Evolutionary conservation across 2,888 invertebrate species (phyloP).

Genomic region (Dione juno): DNA sequence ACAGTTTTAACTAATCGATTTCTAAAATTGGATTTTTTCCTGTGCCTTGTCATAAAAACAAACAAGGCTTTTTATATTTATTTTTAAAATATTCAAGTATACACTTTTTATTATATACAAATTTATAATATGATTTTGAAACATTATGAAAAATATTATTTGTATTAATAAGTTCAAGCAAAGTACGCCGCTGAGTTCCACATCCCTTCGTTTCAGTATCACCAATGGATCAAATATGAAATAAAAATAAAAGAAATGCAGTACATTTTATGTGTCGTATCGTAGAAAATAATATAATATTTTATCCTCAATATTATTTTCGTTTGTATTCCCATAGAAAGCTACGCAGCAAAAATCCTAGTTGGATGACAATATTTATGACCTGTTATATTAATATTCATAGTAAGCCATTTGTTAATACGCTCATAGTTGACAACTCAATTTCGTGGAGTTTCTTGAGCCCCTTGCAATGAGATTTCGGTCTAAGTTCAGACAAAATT

Average conservation of each 20-base stretch:
- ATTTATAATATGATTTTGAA: not conserved
- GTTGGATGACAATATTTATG: slow-evolving; percentile 43
- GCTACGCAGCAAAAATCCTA: slow-evolving; percentile 40
- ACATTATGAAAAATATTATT: no score
- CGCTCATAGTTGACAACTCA: slow-evolving; percentile 76
- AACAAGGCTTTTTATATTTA: not conserved
- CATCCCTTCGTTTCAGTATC: no score
- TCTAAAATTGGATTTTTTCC: slow-evolving; percentile 1
- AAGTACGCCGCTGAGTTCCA: no score
- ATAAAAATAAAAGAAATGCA: not conserved
- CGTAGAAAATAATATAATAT: not conserved
- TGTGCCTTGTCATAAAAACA: not conserved
- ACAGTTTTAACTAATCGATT: slow-evolving; percentile 13
- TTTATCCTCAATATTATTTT: not conserved
- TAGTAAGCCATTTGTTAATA: slow-evolving; percentile 77
- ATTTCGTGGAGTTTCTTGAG: slow-evolving; percentile 58
- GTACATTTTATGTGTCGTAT: not conserved
- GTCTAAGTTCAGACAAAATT: slow-evolving; percentile 26
- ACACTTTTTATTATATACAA: not conserved
- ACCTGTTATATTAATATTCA: slow-evolving; percentile 74
- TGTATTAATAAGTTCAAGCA: no score
- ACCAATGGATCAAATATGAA: no score
- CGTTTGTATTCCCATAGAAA: slow-evolving; percentile 31
- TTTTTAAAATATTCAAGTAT: no score
- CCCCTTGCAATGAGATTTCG: slow-evolving; percentile 21